phyloP scores from a whole-genome alignment of 92 coral and sea anemone species.

The Chrysogorgia sp. region DNA sequence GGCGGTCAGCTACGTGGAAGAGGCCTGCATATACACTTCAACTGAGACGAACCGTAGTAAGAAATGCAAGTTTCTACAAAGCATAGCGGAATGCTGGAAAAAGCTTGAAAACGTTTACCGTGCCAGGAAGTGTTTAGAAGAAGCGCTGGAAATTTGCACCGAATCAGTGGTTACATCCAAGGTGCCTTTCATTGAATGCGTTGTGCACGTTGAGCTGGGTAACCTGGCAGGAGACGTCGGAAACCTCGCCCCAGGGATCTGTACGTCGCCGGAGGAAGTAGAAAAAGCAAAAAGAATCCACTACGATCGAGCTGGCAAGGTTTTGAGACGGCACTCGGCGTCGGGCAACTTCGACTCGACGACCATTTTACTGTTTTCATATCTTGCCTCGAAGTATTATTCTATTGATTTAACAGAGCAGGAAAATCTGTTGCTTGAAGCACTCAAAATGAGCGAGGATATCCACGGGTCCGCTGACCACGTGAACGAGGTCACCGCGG shows the following conservation, averaged over 20 bases:
- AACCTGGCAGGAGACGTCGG: neutral
- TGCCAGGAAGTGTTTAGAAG: conserved; percentile 5
- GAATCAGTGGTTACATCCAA: neutral
- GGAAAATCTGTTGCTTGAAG: conserved; percentile 27
- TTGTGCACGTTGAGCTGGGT: conserved; percentile 20
- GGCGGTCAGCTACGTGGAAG: conserved; percentile 17
- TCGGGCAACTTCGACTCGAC: conserved; percentile 25
- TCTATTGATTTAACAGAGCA: neutral
- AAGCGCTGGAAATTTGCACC: conserved; percentile 20
- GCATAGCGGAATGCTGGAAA: conserved; percentile 5
- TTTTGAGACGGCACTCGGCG: conserved; percentile 12
- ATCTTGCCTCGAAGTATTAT: neutral
- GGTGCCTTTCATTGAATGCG: neutral
- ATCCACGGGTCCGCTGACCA: neutral
- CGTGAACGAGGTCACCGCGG: neutral
- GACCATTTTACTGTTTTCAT: conserved; percentile 11
- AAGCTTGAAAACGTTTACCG: neutral
- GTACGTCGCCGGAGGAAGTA: conserved; percentile 1
- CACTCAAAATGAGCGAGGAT: conserved; percentile 10
- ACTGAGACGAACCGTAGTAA: neutral
- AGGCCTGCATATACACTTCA: neutral
- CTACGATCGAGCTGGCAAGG: conserved; percentile 10
- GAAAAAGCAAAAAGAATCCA: conserved; percentile 2
- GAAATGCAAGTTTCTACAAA: neutral
- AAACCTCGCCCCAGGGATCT: too few relatives aligned